These are phyloP conservation scores for Phrynocephalus versicolor DNA, from an alignment of 2,113 vertebrate species.

Conservation along the genomic window DNA sequence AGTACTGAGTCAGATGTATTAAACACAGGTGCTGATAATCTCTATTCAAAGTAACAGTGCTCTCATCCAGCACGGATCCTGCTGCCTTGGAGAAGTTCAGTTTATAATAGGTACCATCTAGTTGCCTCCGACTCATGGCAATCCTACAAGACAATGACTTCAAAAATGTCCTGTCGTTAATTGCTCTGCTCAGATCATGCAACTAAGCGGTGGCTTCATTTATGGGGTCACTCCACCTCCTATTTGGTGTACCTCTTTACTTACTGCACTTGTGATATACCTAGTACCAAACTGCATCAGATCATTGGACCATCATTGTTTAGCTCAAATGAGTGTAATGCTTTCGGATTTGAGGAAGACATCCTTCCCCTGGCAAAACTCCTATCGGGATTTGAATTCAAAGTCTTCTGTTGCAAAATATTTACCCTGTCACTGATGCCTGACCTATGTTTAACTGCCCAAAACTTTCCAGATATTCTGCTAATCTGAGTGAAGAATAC, in stretches of 20 bases:
- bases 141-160: too few species aligned
- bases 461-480: background rate
- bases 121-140: too few species aligned
- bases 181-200: too few species aligned
- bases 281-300: too few species aligned
- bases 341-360: background rate
- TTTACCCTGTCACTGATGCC: background rate
- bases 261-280: too few species aligned
- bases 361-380: background rate
- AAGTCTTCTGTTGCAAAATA: background rate
- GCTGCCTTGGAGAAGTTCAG: background rate
- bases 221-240: too few species aligned
- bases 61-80: background rate
- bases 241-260: too few species aligned
- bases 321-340: background rate
- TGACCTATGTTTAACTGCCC: background rate
- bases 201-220: too few species aligned
- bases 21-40: background rate
- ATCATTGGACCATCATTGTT: background rate
- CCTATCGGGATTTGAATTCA: background rate
- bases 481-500: background rate
- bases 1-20: background rate
- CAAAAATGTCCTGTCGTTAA: too few species aligned
- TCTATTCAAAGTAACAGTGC: background rate
- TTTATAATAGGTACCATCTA: too few species aligned